phyloP scores from a whole-genome alignment of 2,797 vertebrate species.

The Enoplosus armatus region DNA sequence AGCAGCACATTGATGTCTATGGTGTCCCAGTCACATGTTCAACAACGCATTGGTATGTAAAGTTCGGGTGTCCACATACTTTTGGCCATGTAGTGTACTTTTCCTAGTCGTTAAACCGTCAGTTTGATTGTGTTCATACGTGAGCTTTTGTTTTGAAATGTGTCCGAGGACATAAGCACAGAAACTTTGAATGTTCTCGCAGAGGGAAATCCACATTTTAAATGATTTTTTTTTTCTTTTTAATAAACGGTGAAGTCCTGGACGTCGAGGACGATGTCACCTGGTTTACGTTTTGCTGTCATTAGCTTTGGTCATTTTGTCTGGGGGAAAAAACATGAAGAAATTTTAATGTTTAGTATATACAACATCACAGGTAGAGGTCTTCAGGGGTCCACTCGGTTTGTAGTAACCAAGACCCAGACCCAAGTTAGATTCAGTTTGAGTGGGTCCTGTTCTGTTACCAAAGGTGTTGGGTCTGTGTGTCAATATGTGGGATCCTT shows the following conservation, averaged over 20 bases:
- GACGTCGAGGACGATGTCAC: background rate
- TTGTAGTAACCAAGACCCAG: too few species aligned
- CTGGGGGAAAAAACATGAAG: too few species aligned
- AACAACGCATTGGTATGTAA: background rate
- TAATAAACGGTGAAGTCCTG: background rate
- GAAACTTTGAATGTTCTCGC: background rate
- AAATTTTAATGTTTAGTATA: background rate
- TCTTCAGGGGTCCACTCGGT: background rate
- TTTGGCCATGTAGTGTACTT: background rate
- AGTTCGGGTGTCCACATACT: background rate
- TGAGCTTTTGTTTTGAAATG: constrained; percentile 36
- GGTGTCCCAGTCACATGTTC: too few species aligned
- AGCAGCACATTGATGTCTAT: background rate
- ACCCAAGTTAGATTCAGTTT: too few species aligned
- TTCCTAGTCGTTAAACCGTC: background rate
- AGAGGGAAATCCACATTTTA: background rate
- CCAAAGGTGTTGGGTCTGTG: background rate
- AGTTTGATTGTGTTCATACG: background rate
- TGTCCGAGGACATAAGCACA: background rate
- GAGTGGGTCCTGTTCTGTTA: background rate
- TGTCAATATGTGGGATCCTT: too few species aligned
- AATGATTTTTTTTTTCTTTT: background rate
- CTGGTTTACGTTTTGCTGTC: background rate
- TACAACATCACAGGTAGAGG: background rate
- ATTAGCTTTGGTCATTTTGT: background rate